Base-by-base conservation (phyloP, 2,797 vertebrate species). In the Enteromius argenteus region DNA sequence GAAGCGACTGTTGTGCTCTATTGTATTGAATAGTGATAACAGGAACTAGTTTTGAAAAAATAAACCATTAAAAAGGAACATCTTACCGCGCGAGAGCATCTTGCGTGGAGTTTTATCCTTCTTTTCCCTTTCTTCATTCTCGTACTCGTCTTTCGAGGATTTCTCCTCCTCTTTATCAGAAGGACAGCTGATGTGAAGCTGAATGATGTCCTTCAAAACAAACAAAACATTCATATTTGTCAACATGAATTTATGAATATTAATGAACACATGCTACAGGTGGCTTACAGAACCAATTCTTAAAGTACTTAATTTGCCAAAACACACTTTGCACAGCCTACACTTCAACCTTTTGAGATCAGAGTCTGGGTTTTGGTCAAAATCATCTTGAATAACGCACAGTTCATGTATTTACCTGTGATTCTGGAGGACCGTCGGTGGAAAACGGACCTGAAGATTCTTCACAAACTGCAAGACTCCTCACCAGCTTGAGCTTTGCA, bases 141-240 rank as follows among this genome's bases (percentile, higher is more conserved):
- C 98, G 85, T 95, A 95, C 81, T 97, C 97, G 79, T 99, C 98
- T 88, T 97, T 99, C 0, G 92, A 96, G 58, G 97, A 96, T 86
- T 98, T 99, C 90, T 99, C 98, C 88, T 99, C 97, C 84, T 99
- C 98, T 90, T 99, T 99, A 93, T 99, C 98, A 56, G 98, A 99
- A 14, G 98, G 97, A 91, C 97, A 99, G 94, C 97, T 99, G 92
- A 99, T 96, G 75, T 99, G 98, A 90, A 99, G 94, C 71, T 99
- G 98, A 89, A 99, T 99, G 90, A 99, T 96, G 91, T 99, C 98
- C 98, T 99, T 88, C 32, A 83, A 14, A 68, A 72, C 51, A 64
- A 23, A 85, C 32, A 35, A 35, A 39, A 39, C n/a, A n/a, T 53
- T 32, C 2, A 37, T 56, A 35, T 74, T 53, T 3, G 11, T 13